phyloP scores from a whole-genome alignment of 2,797 vertebrate genomes.

The Leptoclinus maculatus region DNA sequence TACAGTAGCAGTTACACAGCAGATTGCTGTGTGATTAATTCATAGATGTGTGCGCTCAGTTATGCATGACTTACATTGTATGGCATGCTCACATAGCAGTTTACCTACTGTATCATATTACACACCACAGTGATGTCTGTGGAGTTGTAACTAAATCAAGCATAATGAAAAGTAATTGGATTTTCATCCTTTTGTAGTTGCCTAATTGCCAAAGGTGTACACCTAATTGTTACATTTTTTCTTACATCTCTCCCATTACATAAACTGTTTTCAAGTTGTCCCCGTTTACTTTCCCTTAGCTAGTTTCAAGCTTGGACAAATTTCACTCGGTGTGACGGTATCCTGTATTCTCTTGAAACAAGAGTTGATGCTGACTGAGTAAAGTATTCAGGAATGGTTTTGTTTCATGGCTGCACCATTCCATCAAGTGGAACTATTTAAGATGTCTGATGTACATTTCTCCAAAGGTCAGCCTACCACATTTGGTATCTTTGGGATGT shows the following conservation, averaged over 20 bases:
- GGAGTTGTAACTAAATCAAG: slow-evolving; percentile 37
- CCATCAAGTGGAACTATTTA: slow-evolving; percentile 37
- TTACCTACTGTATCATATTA: slow-evolving; percentile 43
- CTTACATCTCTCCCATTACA: background rate
- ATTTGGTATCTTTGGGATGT: background rate
- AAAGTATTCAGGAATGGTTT: slow-evolving; percentile 1
- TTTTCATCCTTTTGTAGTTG: slow-evolving; percentile 30
- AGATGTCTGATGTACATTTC: background rate
- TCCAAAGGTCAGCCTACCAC: background rate
- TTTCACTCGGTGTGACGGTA: background rate
- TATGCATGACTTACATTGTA: slow-evolving; percentile 37
- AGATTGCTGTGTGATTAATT: slow-evolving; percentile 46
- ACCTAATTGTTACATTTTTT: background rate
- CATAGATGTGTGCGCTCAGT: slow-evolving; percentile 23
- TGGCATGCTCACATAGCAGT: slow-evolving; percentile 6
- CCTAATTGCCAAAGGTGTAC: slow-evolving; percentile 14
- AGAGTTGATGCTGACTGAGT: background rate
- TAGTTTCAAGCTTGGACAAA: background rate
- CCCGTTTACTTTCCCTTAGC: background rate
- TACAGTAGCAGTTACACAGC: background rate
- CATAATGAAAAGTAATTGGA: slow-evolving; percentile 27
- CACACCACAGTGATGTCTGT: background rate
- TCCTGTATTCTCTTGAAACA: background rate
- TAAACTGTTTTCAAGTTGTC: background rate
- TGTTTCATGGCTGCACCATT: background rate